These are phyloP conservation scores for Boleophthalmus pectinirostris DNA, from an alignment of 2,113 vertebrate genomes.

Conservation along the genomic window DNA sequence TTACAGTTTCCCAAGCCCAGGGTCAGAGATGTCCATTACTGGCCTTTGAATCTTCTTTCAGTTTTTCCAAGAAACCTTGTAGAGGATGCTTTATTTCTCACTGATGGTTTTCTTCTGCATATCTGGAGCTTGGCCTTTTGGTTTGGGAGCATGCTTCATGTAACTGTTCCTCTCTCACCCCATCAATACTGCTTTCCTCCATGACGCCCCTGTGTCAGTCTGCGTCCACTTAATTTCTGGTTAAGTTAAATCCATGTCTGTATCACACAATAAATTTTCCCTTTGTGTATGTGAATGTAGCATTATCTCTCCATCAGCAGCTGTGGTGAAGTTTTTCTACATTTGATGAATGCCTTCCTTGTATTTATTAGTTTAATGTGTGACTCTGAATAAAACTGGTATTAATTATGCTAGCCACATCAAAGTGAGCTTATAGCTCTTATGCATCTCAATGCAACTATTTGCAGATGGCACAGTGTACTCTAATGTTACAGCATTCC, in stretches of 20 bases:
- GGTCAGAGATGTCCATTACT: conserved; percentile 38
- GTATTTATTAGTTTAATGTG: conserved; percentile 13
- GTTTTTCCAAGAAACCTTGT: conserved; percentile 18
- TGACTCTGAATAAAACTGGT: background rate
- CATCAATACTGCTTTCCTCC: conserved; percentile 31
- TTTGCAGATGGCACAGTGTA: background rate
- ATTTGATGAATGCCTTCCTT: conserved; percentile 10
- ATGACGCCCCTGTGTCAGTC: conserved; percentile 12
- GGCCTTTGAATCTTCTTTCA: conserved; percentile 16
- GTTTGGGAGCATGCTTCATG: conserved; percentile 24
- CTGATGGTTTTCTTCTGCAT: conserved; percentile 27
- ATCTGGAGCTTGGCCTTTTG: conserved; percentile 26
- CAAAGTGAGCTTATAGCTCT: background rate
- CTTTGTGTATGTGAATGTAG: conserved; percentile 6
- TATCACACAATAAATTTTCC: conserved; percentile 40
- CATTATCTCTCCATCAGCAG: conserved; percentile 7
- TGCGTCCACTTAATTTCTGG: conserved; percentile 14
- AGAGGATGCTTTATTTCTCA: conserved; percentile 31
- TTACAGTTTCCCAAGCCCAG: conserved; percentile 11
- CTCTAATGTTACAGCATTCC: background rate
- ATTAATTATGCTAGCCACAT: conserved; percentile 1
- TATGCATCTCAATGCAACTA: background rate
- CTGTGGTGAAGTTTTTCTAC: background rate
- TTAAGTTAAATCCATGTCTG: conserved; percentile 27
- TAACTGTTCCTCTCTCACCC: conserved; percentile 44